phyloP scores from a whole-genome alignment of 2,797 vertebrate species.

The Clarias platycephalus region DNA sequence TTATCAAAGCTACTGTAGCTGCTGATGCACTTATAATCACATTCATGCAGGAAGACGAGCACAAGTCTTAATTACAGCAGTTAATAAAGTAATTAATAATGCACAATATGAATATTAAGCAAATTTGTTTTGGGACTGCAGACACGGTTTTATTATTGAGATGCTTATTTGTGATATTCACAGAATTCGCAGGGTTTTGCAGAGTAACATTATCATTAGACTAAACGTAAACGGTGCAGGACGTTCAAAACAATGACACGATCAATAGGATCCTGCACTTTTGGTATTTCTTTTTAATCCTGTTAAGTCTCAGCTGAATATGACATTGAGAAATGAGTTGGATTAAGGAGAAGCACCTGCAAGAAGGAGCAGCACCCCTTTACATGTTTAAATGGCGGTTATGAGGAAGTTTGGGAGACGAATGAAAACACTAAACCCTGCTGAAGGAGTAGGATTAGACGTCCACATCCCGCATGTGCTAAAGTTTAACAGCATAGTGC shows the following conservation, averaged over 20 bases:
- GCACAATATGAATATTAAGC: background rate
- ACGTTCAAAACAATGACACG: background rate
- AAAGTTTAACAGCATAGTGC: background rate
- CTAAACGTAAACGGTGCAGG: background rate
- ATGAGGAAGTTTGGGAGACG: slow-evolving; percentile 56
- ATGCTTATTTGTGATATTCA: background rate
- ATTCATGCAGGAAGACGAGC: background rate
- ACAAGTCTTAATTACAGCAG: background rate
- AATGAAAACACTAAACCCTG: slow-evolving; percentile 78
- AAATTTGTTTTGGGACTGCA: background rate
- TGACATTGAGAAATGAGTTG: slow-evolving; percentile 38
- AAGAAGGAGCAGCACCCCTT: slow-evolving; percentile 13
- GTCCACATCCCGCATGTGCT: slow-evolving; percentile 14
- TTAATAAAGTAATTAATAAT: background rate
- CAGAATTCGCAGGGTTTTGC: background rate
- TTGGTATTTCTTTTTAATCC: slow-evolving; percentile 18
- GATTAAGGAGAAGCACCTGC: slow-evolving; percentile 26
- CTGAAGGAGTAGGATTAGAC: slow-evolving; percentile 76
- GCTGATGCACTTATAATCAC: background rate
- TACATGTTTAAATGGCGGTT: slow-evolving; percentile 29
- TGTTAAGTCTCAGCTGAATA: slow-evolving; percentile 16
- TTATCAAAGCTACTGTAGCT: background rate
- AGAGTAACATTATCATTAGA: background rate
- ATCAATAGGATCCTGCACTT: background rate
- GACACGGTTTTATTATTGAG: background rate